Evolutionary conservation across 2,888 invertebrate genomes (phyloP).

Genomic region (Erpobdella octoculata): DNA sequence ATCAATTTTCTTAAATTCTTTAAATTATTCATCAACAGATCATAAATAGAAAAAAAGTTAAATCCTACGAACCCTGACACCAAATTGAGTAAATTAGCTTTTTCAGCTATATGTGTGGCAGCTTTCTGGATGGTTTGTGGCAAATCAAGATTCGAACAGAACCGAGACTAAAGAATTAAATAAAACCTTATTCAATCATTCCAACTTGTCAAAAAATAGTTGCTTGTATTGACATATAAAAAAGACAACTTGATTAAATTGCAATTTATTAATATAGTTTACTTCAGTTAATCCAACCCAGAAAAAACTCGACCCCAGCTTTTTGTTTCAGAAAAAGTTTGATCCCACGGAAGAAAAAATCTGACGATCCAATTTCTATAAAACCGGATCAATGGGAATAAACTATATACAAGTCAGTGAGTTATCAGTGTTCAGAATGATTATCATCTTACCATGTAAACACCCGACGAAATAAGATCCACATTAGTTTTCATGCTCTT

Average conservation of each 20-base stretch:
- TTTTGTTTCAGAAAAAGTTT: no score
- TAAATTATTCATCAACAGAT: neutral
- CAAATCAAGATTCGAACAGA: slow-evolving; percentile 81
- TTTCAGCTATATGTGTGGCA: slow-evolving; percentile 90
- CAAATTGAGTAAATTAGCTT: slow-evolving; percentile 90
- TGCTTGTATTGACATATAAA: no score
- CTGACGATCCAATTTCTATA: neutral
- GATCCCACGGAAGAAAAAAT: no score
- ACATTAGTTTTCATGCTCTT: slow-evolving; percentile 93
- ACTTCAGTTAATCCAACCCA: no score
- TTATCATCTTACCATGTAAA: slow-evolving; percentile 75
- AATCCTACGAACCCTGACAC: slow-evolving; percentile 75
- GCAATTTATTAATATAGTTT: no score
- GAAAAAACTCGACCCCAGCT: no score
- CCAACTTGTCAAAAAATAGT: no score
- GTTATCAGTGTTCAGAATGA: neutral
- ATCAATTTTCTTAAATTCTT: neutral
- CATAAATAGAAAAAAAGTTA: neutral
- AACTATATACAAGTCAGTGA: neutral
- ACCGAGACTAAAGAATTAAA: slow-evolving; percentile 55
- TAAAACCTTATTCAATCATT: neutral
- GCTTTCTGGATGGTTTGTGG: slow-evolving; percentile 63
- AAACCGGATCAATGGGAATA: neutral
- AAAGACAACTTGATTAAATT: no score
- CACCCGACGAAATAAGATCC: slow-evolving; percentile 92